Base-by-base conservation (phyloP, 1,140 invertebrate genomes). In the Meloidogyne hapla region DNA sequence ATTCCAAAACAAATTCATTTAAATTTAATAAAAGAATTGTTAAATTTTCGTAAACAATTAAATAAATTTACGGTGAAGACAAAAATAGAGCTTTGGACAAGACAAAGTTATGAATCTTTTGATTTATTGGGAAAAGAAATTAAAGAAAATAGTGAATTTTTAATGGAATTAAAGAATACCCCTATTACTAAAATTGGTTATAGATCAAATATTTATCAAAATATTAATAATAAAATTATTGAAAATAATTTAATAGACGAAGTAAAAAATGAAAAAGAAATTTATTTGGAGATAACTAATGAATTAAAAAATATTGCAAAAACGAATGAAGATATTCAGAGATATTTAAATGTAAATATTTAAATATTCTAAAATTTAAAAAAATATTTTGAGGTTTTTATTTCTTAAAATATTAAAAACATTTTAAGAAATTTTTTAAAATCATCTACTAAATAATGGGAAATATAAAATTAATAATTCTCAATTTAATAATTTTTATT, bases 11-110 rank as follows among this genome's bases (percentile, higher is more conserved):
- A 21, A 56, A 6, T 56, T n/a, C 48, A 56, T 56, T 21, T 56
- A 56, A 56, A 56, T 56, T 56, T 56, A 56, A 56, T 56, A 56
- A n/a, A 15, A n/a, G 48, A 56, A n/a, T 56, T 56, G n/a, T 56
- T 56, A n/a, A 56, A 56, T 56, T 56, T 56, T n/a, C 48, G 48
- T n/a, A 56, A 56, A 56, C 18, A 56, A 56, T n/a, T 56, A 5
- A 56, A 56, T 56, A 18, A 56, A 56, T 56, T 56, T n/a, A 56
- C 48, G 8, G n/a, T 56, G n/a, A 56, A 56, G n/a, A 56, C 48
- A 56, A 56, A 56, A 56, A 56, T 56, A n/a, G 48, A 56, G 48
- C n/a, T 56, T 2, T 56, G 48, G 48, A 56, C 48, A 21, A 56
- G n/a, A 56, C 48, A 56, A 56, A 56, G 12, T 21, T 56, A n/a